phyloP scores from a whole-genome alignment of 2,113 vertebrate species.

The Camelus bactrianus region DNA sequence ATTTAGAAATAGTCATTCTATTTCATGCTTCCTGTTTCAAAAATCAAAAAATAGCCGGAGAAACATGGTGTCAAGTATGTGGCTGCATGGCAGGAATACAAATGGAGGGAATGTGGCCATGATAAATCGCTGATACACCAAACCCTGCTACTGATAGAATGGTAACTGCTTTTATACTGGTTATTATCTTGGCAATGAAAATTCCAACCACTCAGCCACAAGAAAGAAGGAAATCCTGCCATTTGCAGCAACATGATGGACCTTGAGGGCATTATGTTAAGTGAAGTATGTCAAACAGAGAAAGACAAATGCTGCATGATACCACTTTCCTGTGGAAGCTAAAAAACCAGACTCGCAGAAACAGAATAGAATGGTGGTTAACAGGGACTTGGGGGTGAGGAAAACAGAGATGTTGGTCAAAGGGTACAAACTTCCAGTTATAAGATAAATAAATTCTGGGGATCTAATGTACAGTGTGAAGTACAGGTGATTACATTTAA shows the following conservation, averaged over 20 bases:
- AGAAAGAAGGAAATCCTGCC: constrained; percentile 37
- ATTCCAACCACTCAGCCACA: neutral
- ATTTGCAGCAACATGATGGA: neutral
- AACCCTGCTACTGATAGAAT: constrained; percentile 1
- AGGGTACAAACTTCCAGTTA: neutral
- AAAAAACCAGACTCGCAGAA: neutral
- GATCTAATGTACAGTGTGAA: neutral
- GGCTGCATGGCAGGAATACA: constrained; percentile 48
- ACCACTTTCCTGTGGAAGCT: neutral
- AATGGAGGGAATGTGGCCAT: neutral
- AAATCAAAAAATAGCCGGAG: constrained; percentile 58
- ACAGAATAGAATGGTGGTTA: neutral
- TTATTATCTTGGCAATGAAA: constrained; percentile 45
- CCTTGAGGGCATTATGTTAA: neutral
- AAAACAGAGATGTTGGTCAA: neutral
- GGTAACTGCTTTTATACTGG: constrained; percentile 25
- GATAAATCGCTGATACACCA: constrained; percentile 48
- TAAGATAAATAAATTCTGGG: neutral
- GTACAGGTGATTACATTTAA: neutral
- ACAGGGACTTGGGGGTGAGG: neutral
- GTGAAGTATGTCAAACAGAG: constrained; percentile 1
- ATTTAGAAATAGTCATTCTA: constrained; percentile 65
- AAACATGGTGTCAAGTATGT: neutral
- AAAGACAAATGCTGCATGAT: neutral
- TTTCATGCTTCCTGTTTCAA: constrained; percentile 55